These are phyloP conservation scores for Hecatera dysodea DNA, from an alignment of 2,888 invertebrate genomes.

Conservation along the genomic window DNA sequence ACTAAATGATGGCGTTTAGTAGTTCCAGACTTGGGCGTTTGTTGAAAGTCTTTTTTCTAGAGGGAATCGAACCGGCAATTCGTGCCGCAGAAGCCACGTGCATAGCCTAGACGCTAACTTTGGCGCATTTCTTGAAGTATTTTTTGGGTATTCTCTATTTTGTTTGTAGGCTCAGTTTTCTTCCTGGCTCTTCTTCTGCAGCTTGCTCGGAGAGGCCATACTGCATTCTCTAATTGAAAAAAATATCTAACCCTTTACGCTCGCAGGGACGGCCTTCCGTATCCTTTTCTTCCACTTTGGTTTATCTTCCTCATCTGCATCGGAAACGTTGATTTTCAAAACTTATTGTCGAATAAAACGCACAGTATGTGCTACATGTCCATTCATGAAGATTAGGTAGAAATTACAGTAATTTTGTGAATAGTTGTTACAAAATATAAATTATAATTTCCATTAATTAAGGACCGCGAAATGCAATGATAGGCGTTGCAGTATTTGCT, in stretches of 20 bases:
- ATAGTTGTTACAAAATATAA: not conserved
- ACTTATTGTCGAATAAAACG: conserved; percentile 36
- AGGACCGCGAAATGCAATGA: not conserved
- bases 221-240: conserved; percentile 34
- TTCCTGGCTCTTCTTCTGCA: not conserved
- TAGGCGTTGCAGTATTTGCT: not conserved
- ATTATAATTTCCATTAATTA: not conserved
- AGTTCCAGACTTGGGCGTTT: too few species aligned
- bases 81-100: not conserved
- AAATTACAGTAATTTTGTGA: conserved; percentile 18
- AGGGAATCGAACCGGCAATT: conserved; percentile 17
- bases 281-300: conserved; percentile 56
- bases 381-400: conserved; percentile 28
- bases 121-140: not conserved
- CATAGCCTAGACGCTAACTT: not conserved
- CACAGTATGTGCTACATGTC: conserved; percentile 27
- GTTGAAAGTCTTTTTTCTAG: not conserved
- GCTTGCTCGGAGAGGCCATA: not conserved
- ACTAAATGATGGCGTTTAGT: too few species aligned
- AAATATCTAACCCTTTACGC: conserved; percentile 56
- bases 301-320: conserved; percentile 55
- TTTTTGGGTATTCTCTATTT: not conserved
- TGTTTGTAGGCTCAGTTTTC: not conserved
- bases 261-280: conserved; percentile 48
- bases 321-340: conserved; percentile 50